These are phyloP conservation scores for Hypocryptadius cinnamomeus DNA, from an alignment of 2,113 vertebrate genomes.

Conservation along the genomic window DNA sequence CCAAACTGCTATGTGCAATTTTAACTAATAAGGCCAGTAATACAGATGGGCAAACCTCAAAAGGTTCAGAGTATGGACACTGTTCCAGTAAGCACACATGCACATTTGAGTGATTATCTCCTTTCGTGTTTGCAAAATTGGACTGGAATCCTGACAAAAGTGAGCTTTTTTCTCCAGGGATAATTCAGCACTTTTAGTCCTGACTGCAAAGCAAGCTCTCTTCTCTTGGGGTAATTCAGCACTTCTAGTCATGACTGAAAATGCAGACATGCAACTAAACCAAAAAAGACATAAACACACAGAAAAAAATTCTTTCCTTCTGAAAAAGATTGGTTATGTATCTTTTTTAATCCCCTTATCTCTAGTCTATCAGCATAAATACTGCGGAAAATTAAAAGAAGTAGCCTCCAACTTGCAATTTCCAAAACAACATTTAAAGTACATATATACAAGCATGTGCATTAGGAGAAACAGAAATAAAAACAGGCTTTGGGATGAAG, in stretches of 20 bases:
- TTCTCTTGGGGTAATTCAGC: neutral
- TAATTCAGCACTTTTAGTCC: neutral
- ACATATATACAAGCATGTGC: neutral
- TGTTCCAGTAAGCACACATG: conserved; percentile 2
- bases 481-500: neutral
- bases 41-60: conserved; percentile 22
- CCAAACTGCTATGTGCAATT: conserved; percentile 1
- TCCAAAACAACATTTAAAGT: neutral
- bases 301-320: neutral
- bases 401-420: neutral
- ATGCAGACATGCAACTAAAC: neutral
- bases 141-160: conserved; percentile 29
- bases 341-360: neutral
- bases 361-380: neutral
- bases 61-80: conserved; percentile 1
- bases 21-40: neutral
- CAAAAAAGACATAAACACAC: neutral
- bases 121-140: neutral
- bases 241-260: neutral
- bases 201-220: neutral
- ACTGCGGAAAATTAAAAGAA: neutral
- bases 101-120: conserved; percentile 25
- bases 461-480: neutral
- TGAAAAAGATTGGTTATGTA: neutral
- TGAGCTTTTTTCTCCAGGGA: conserved; percentile 3